phyloP scores from a whole-genome alignment of 1,140 invertebrate species.

The Diprion similis region DNA sequence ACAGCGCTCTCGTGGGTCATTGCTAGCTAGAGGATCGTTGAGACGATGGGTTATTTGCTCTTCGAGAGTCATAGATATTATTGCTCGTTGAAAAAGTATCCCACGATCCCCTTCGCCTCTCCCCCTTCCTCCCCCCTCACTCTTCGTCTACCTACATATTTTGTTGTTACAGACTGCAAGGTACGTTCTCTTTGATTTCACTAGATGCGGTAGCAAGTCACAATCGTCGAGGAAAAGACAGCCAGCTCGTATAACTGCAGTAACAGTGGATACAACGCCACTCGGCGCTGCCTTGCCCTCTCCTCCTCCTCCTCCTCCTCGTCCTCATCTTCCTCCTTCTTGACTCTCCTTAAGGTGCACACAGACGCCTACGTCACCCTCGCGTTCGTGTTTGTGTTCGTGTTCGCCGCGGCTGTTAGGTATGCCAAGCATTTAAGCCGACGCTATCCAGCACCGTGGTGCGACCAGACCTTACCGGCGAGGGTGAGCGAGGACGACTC shows the following conservation, averaged over 20 bases:
- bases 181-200: not conserved
- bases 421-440: slow-evolving; percentile 43
- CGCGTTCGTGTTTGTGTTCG: no score
- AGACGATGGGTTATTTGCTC: no score
- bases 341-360: slow-evolving; percentile 12
- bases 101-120: not conserved
- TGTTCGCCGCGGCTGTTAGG: slow-evolving; percentile 15
- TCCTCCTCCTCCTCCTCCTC: slow-evolving; percentile 16
- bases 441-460: slow-evolving; percentile 34
- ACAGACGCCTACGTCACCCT: not conserved
- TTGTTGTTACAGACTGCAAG: no score
- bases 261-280: no score
- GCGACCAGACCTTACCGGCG: not conserved
- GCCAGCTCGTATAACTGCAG: no score
- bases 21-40: no score
- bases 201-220: not conserved
- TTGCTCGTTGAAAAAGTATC: not conserved
- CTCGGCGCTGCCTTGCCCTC: slow-evolving; percentile 1
- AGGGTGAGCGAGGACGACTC: no score
- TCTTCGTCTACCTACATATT: not conserved
- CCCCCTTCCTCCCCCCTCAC: no score
- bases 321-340: slow-evolving; percentile 15
- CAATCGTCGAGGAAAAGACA: not conserved
- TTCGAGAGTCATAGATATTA: no score
- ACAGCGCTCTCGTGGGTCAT: no score